Conservation (phyloP, 2,888 invertebrate species). For the Furcula furcula region DNA sequence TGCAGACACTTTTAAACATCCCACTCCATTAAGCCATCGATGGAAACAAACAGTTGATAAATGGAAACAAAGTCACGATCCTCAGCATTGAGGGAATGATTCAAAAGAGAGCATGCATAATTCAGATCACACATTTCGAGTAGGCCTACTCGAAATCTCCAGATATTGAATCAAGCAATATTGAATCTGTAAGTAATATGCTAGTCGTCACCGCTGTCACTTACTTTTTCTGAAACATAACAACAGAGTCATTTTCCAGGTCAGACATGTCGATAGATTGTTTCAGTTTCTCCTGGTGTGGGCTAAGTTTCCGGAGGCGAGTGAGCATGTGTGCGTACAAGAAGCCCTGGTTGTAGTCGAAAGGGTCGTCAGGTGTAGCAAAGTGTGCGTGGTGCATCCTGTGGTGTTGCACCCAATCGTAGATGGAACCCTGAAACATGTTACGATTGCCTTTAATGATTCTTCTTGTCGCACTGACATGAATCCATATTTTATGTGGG, state of each 20-base stretch:
- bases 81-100: too few species aligned
- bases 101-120: too few species aligned
- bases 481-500: too few species aligned
- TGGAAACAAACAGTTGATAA: too few species aligned
- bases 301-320: slow-evolving; percentile 84
- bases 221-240: slow-evolving; percentile 92
- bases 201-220: slow-evolving; percentile 21
- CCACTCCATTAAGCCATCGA: too few species aligned
- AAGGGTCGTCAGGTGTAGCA: slow-evolving; percentile 90
- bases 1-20: too few species aligned
- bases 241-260: slow-evolving; percentile 87
- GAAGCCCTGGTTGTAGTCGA: slow-evolving; percentile 90
- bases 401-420: slow-evolving; percentile 92
- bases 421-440: slow-evolving; percentile 86
- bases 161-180: too few species aligned
- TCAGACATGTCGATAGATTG: slow-evolving; percentile 90
- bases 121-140: too few species aligned
- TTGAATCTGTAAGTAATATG: too few species aligned
- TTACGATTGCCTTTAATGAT: background rate
- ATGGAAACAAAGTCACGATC: too few species aligned
- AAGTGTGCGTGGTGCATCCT: slow-evolving; percentile 91
- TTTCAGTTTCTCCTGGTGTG: slow-evolving; percentile 84
- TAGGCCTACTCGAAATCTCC: too few species aligned
- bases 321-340: slow-evolving; percentile 90
- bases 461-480: too few species aligned